These are phyloP conservation scores for Drosophila miranda DNA, from an alignment of 1,140 invertebrate genomes.

Conservation along the genomic window DNA sequence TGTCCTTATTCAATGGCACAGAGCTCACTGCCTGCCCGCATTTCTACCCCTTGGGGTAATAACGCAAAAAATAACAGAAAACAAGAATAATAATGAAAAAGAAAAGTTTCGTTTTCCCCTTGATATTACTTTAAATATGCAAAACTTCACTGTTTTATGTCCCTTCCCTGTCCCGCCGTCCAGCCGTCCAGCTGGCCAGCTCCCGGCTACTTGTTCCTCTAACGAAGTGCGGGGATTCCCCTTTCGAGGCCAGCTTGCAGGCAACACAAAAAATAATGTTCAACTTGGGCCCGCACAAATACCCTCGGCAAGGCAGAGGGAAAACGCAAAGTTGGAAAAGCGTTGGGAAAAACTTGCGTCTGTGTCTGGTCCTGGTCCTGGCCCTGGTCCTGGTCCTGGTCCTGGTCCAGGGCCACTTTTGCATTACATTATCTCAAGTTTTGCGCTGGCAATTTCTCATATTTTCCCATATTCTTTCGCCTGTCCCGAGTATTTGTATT, in stretches of 20 bases:
- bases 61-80: slow-evolving; percentile 28
- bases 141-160: slow-evolving; percentile 64
- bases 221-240: slow-evolving; percentile 45
- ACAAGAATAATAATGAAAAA: slow-evolving; percentile 46
- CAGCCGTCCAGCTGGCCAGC: slow-evolving; percentile 37
- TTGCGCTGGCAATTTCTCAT: slow-evolving; percentile 69
- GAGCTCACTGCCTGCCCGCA: background rate
- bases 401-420: slow-evolving; percentile 60
- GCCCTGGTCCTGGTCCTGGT: slow-evolving; percentile 7
- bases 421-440: slow-evolving; percentile 76
- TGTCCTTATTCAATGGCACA: slow-evolving; percentile 30
- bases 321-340: slow-evolving; percentile 37
- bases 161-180: slow-evolving; percentile 27
- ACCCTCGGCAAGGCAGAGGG: background rate
- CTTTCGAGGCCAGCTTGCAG: slow-evolving; percentile 23
- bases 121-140: slow-evolving; percentile 65
- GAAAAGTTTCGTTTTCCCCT: slow-evolving; percentile 42
- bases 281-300: slow-evolving; percentile 33
- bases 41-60: slow-evolving; percentile 34
- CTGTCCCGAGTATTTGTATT: slow-evolving; percentile 37
- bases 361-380: slow-evolving; percentile 14
- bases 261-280: slow-evolving; percentile 32
- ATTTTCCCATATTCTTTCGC: slow-evolving; percentile 41
- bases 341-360: slow-evolving; percentile 60
- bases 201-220: slow-evolving; percentile 22